Conservation (phyloP, 2,888 invertebrate species). For the Acronicta psi region DNA sequence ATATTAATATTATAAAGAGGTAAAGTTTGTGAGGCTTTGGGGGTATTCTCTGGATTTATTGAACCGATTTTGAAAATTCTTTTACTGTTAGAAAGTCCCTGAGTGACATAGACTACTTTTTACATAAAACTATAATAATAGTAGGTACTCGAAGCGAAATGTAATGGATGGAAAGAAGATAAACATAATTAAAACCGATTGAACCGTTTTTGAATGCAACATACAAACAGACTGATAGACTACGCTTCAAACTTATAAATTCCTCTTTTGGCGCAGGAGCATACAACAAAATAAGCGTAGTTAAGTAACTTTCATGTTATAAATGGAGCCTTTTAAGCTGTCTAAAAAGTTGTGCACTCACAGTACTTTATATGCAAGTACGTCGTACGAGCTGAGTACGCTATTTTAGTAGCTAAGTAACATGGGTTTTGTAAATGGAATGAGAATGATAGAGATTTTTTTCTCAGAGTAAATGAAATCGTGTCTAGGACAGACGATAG, state of each 20-base stretch:
- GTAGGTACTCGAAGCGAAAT: too few species aligned
- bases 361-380: constrained; percentile 4
- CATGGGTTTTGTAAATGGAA: not conserved
- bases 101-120: too few species aligned
- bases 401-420: constrained; percentile 1
- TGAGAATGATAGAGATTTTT: not conserved
- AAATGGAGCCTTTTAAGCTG: constrained; percentile 8
- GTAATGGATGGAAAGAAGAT: not conserved
- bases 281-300: not conserved
- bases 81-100: too few species aligned
- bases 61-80: too few species aligned
- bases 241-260: not conserved
- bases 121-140: too few species aligned
- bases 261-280: not conserved
- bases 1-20: too few species aligned
- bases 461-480: constrained; percentile 8
- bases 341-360: constrained; percentile 24
- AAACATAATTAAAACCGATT: too few species aligned
- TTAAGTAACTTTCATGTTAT: not conserved
- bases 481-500: not conserved
- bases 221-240: not conserved
- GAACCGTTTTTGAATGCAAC: too few species aligned
- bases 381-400: not conserved
- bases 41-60: too few species aligned
- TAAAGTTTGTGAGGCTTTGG: too few species aligned